A percentile compares a stretch with the other conserved stretches of the same genome.
Conservation (phyloP, 2,797 vertebrate species). For the Hybognathus amarus region DNA sequence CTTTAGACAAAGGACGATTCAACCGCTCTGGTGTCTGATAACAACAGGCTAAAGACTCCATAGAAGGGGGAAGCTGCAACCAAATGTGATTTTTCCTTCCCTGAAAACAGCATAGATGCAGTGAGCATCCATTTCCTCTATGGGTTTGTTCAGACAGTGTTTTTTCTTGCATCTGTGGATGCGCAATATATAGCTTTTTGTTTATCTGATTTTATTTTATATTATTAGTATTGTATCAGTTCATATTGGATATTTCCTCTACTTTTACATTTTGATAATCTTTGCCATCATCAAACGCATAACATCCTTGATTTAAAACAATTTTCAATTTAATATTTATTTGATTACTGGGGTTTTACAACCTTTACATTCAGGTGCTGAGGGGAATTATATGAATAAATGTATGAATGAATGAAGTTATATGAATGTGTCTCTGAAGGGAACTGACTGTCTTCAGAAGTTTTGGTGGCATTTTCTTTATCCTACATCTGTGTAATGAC, state of each 20-base stretch:
- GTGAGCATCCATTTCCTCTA: not conserved
- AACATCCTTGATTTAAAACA: no score
- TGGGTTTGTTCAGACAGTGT: not conserved
- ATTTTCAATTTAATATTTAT: no score
- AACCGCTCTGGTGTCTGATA: slow-evolving; percentile 65
- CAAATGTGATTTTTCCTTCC: slow-evolving; percentile 41
- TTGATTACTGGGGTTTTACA: no score
- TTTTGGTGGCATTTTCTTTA: not conserved
- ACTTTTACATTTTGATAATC: not conserved
- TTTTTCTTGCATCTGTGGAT: not conserved
- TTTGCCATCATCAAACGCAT: not conserved
- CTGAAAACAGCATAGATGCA: slow-evolving; percentile 35
- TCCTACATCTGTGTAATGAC: no score
- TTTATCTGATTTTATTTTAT: not conserved
- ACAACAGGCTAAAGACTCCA: slow-evolving; percentile 47
- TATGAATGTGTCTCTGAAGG: not conserved
- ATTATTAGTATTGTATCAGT: not conserved
- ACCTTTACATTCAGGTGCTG: no score
- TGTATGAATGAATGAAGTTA: no score
- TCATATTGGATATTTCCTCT: not conserved
- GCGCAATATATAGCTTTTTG: not conserved
- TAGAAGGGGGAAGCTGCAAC: slow-evolving; percentile 31
- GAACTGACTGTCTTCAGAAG: no score
- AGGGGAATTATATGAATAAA: no score
- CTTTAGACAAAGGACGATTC: slow-evolving; percentile 62